Evolutionary conservation across 2,113 vertebrate species (phyloP).

Genomic region (Atherinomorus stipes): DNA sequence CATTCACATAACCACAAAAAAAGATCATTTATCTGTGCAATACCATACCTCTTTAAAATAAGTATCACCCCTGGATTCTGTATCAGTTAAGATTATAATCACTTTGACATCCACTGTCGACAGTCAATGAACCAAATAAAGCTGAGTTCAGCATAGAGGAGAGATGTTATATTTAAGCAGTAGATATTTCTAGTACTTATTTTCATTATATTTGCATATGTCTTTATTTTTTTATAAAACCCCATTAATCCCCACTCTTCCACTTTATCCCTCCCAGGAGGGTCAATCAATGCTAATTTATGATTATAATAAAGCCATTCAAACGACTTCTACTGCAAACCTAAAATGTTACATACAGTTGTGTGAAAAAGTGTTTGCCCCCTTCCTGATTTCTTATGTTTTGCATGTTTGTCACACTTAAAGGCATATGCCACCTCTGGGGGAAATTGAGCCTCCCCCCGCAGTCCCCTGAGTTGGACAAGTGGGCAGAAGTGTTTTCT

Average conservation of each 20-base stretch:
- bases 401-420: too few species aligned
- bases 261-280: constrained; percentile 30
- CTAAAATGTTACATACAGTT: constrained; percentile 33
- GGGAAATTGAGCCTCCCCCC: too few species aligned
- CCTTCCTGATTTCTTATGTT: too few species aligned
- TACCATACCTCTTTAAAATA: constrained; percentile 18
- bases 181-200: not conserved
- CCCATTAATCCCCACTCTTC: not conserved
- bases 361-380: too few species aligned
- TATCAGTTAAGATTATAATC: not conserved
- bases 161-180: not conserved
- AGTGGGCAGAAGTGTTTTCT: too few species aligned
- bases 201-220: constrained; percentile 3
- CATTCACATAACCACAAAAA: constrained; percentile 13
- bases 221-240: constrained; percentile 38
- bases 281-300: too few species aligned
- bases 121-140: constrained; percentile 36
- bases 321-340: constrained; percentile 2
- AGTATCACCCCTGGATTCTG: constrained; percentile 34
- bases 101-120: constrained; percentile 17
- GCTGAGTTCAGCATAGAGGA: not conserved
- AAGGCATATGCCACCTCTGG: too few species aligned
- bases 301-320: constrained; percentile 32
- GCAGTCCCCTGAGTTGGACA: too few species aligned
- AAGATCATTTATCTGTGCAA: constrained; percentile 30